Evolutionary conservation across 2,113 vertebrate genomes (phyloP).

Genomic region (Osmerus mordax): DNA sequence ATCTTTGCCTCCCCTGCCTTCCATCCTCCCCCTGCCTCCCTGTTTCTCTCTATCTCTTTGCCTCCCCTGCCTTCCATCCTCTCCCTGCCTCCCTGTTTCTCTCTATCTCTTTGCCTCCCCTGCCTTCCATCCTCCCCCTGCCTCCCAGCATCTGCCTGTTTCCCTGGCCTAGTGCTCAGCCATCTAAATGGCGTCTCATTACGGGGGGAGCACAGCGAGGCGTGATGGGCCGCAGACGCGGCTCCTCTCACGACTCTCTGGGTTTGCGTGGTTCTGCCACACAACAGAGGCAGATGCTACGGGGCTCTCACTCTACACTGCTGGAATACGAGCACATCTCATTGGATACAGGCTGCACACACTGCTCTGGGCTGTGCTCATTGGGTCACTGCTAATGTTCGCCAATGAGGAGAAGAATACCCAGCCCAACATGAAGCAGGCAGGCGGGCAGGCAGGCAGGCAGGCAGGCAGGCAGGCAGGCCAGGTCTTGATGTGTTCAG

Average conservation of each 20-base stretch:
- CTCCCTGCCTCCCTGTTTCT: background rate
- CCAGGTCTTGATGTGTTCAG: background rate
- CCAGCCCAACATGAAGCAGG: conserved; percentile 23
- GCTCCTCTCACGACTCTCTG: conserved; percentile 38
- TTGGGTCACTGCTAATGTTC: conserved; percentile 50
- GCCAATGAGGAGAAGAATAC: conserved; percentile 34
- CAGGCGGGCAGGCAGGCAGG: too few relatives aligned
- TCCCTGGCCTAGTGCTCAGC: conserved; percentile 37
- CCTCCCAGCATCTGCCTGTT: conserved; percentile 32
- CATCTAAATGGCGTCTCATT: conserved; percentile 60
- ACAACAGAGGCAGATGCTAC: conserved; percentile 69
- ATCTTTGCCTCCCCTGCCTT: background rate
- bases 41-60: background rate
- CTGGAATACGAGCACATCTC: conserved; percentile 62
- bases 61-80: conserved; percentile 3
- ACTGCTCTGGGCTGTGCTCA: conserved; percentile 44
- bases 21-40: background rate
- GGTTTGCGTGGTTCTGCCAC: conserved; percentile 57
- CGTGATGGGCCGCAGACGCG: conserved; percentile 53
- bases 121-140: conserved; percentile 3
- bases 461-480: too few relatives aligned
- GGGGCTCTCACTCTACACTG: conserved; percentile 64
- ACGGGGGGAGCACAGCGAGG: conserved; percentile 42
- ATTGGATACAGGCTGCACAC: conserved; percentile 44
- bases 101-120: background rate